Evolutionary conservation across 2,888 invertebrate genomes (phyloP), one percentile per base, ranked within the genome.

Genomic region (Melinopterus prodromus): DNA sequence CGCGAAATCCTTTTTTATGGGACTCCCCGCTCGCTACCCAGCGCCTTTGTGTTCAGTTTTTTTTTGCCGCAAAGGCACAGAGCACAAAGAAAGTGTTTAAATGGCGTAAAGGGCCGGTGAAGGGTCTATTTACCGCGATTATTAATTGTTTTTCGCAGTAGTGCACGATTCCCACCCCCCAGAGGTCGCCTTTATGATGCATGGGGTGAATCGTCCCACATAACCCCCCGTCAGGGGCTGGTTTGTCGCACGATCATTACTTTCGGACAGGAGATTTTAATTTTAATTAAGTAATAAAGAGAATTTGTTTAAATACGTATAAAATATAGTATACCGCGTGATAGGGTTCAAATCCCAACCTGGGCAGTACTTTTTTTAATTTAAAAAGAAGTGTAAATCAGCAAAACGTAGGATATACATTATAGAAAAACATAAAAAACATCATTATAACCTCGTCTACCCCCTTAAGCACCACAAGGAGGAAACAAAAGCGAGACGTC

Each of bases 81-180:
- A 2, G 53, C 9, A 53, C 53, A 53, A 53, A 53, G 53, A 53
- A 53, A 53, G 53, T 53, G 12, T 53, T 53, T 53, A 53, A 53
- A 53, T 53, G 53, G 9, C 53, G 7, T 7, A 53, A 53, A 53
- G 5, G 7, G 53, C 53, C 53, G 9, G 53, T 53, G 53, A 53
- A 53, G 53, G 53, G 53, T 53, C 53, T 53, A 53, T 53, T 53
- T 53, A 53, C 53, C 9, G 53, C 53, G 53, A 53, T 53, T 53
- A 53, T 53, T 53, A 53, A 53, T 53, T 53, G 53, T 53, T 53
- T 53, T 53, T 53, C 53, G 53, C 53, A 53, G 53, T 53, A 53
- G 53, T 53, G 53, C 53, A 12, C 53, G 7, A 53, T 9, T 53
- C 53, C 9, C 53, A 12, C 53, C 7, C 53, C 53, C 7, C 53